phyloP scores from a whole-genome alignment of 2,888 invertebrate species.

The Euplagia quadripunctaria region DNA sequence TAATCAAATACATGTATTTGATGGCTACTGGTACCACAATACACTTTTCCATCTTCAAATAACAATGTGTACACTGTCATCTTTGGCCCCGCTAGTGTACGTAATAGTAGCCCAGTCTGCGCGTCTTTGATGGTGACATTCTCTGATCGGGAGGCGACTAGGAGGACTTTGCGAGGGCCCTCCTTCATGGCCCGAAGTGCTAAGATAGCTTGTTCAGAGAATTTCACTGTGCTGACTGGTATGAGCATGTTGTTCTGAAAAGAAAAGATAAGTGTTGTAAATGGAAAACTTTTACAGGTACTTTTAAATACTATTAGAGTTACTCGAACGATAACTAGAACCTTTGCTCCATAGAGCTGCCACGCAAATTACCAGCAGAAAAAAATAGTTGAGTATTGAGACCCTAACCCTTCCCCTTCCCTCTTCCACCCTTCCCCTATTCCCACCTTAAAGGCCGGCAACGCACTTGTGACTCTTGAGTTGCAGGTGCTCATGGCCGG shows the following conservation, averaged over 20 bases:
- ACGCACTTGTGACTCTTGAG: too few relatives aligned
- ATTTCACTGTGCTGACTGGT: constrained; percentile 85
- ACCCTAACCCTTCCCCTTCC: too few relatives aligned
- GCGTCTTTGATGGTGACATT: constrained; percentile 92
- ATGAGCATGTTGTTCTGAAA: constrained; percentile 86
- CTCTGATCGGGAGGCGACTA: constrained; percentile 91
- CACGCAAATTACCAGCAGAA: too few relatives aligned
- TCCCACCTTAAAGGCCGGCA: too few relatives aligned
- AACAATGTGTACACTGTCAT: constrained; percentile 91
- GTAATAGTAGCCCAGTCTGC: constrained; percentile 89
- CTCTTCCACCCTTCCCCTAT: too few relatives aligned
- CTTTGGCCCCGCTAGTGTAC: constrained; percentile 88
- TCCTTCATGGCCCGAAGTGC: constrained; percentile 91
- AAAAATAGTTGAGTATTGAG: too few relatives aligned
- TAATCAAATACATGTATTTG: constrained; percentile 92
- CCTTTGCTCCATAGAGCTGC: too few relatives aligned
- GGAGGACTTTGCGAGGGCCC: constrained; percentile 90
- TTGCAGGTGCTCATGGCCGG: too few relatives aligned
- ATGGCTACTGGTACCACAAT: constrained; percentile 92
- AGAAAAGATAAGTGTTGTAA: not conserved
- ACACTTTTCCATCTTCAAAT: constrained; percentile 90
- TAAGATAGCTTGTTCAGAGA: constrained; percentile 89
- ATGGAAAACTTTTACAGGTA: too few relatives aligned
- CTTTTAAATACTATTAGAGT: too few relatives aligned
- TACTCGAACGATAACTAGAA: too few relatives aligned